These are phyloP conservation scores for Syngnathoides biaculeatus DNA, from an alignment of 2,113 vertebrate genomes.

Conservation along the genomic window DNA sequence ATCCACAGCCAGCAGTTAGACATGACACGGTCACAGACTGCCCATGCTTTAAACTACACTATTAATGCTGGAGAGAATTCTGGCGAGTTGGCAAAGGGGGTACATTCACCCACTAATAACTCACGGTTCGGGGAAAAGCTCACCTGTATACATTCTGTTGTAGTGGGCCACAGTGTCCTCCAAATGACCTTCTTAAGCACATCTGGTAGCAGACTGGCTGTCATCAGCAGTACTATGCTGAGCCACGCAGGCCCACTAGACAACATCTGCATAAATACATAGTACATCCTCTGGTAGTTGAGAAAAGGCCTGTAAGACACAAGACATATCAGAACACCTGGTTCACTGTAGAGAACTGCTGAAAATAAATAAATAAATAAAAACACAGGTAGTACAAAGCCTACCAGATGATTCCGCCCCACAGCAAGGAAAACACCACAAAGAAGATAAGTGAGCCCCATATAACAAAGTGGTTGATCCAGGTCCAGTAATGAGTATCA, in stretches of 20 bases:
- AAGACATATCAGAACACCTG: not conserved
- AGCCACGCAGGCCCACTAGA: slow-evolving; percentile 95
- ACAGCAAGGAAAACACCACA: slow-evolving; percentile 91
- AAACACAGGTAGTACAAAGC: slow-evolving; percentile 12
- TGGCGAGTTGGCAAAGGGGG: not conserved
- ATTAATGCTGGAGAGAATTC: not conserved
- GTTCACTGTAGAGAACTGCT: not conserved
- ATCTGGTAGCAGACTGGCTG: slow-evolving; percentile 89
- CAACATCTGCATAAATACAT: slow-evolving; percentile 96
- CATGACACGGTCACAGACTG: not conserved
- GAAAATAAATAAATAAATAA: not conserved
- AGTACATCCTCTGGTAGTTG: slow-evolving; percentile 98
- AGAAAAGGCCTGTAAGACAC: slow-evolving; percentile 86
- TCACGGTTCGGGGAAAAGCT: not conserved
- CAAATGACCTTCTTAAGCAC: slow-evolving; percentile 91
- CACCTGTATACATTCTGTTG: slow-evolving; percentile 92
- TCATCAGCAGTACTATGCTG: slow-evolving; percentile 87
- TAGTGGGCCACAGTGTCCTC: slow-evolving; percentile 89
- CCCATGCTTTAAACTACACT: not conserved
- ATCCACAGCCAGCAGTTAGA: slow-evolving; percentile 29
- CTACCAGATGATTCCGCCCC: slow-evolving; percentile 96
- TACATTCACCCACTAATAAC: not conserved
- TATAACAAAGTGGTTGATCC: slow-evolving; percentile 98
- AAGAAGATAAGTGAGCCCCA: slow-evolving; percentile 98
- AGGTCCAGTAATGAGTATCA: slow-evolving; percentile 98